Percentiles rank a stretch among this genome's conserved stretches.
phyloP scores from a whole-genome alignment of 2,888 invertebrate species.

The Erynnis tages region DNA sequence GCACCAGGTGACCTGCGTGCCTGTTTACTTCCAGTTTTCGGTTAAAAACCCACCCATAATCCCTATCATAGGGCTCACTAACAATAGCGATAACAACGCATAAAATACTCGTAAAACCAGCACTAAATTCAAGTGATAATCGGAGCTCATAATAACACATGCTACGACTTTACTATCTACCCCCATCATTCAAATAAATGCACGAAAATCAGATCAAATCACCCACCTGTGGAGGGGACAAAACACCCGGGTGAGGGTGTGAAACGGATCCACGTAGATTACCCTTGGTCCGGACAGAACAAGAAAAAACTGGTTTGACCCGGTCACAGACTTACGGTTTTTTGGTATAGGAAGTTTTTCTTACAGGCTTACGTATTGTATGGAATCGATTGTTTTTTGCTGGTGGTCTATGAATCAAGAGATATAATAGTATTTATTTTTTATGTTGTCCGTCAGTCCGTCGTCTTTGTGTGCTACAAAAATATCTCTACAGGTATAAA shows the following conservation, averaged over 20 bases:
- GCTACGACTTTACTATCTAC: background rate
- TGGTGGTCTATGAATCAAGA: too few relatives aligned
- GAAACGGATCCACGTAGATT: slow-evolving; percentile 25
- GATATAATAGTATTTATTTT: too few relatives aligned
- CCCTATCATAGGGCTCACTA: too few relatives aligned
- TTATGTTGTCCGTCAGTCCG: too few relatives aligned
- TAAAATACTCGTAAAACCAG: too few relatives aligned
- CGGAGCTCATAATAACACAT: background rate
- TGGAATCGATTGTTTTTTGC: too few relatives aligned
- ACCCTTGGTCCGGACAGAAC: slow-evolving; percentile 17
- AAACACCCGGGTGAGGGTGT: slow-evolving; percentile 3
- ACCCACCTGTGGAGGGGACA: slow-evolving; percentile 17
- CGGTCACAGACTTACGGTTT: background rate
- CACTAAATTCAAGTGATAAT: slow-evolving; percentile 1
- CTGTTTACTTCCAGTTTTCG: too few relatives aligned
- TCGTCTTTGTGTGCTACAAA: too few relatives aligned
- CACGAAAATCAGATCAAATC: slow-evolving; percentile 21
- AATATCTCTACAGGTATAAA: too few relatives aligned
- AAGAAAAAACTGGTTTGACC: slow-evolving; percentile 26
- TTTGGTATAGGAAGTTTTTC: background rate
- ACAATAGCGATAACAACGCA: too few relatives aligned
- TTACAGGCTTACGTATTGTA: background rate
- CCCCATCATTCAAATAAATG: slow-evolving; percentile 18
- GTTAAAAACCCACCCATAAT: too few relatives aligned
- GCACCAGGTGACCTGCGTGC: too few relatives aligned